These are phyloP conservation scores for Himalopsyche kuldschensis DNA, from an alignment of 2,888 invertebrate species.

Conservation along the genomic window DNA sequence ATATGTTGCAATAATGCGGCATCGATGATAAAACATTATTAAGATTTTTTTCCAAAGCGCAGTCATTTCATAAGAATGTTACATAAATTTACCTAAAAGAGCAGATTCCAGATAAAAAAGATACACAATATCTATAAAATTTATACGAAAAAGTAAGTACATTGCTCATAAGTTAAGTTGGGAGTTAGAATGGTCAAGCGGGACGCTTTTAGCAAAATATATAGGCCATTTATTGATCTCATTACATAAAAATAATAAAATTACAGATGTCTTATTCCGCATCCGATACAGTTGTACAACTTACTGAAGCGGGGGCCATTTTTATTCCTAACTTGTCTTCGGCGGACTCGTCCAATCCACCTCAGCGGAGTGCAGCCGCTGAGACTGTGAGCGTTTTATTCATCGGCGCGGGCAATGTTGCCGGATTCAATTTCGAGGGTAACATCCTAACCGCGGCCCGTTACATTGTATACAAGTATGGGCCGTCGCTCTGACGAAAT, in stretches of 20 bases:
- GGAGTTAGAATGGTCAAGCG: background rate
- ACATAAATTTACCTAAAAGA: too few species aligned
- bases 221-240: background rate
- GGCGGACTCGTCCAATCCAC: slow-evolving; percentile 21
- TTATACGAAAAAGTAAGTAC: background rate
- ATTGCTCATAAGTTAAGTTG: background rate
- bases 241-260: background rate
- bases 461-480: slow-evolving; percentile 20
- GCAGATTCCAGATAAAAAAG: background rate
- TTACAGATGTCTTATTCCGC: background rate
- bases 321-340: slow-evolving; percentile 36
- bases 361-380: slow-evolving; percentile 11
- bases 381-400: slow-evolving; percentile 16
- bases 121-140: background rate
- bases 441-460: slow-evolving; percentile 28
- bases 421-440: background rate
- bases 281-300: background rate
- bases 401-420: background rate
- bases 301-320: slow-evolving; percentile 18
- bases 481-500: slow-evolving; percentile 26
- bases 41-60: too few species aligned
- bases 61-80: too few species aligned
- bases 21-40: too few species aligned
- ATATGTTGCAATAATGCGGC: too few species aligned
- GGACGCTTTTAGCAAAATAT: background rate